phyloP scores from a whole-genome alignment of 2,888 invertebrate species.

The Acronicta leporina region DNA sequence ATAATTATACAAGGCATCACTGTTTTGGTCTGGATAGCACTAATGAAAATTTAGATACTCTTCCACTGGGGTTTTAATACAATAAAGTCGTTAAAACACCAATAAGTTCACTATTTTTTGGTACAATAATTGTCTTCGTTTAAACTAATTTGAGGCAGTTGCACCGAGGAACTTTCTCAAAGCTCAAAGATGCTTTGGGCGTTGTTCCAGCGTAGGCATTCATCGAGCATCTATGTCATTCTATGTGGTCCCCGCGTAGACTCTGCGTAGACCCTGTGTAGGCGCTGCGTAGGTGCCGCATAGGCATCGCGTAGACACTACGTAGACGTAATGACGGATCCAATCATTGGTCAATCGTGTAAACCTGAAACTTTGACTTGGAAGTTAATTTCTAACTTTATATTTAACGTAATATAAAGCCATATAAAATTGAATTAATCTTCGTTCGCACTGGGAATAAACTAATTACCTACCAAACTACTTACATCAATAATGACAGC shows the following conservation, averaged over 20 bases:
- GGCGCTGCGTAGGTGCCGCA: not conserved
- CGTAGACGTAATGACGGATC: not conserved
- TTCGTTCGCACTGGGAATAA: constrained; percentile 24
- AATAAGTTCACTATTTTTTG: no score
- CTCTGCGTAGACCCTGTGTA: not conserved
- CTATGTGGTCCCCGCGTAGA: not conserved
- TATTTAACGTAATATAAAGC: constrained; percentile 16
- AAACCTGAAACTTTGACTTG: no score
- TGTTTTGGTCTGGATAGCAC: not conserved
- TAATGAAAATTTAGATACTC: no score
- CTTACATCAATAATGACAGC: constrained; percentile 45
- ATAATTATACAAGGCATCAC: not conserved
- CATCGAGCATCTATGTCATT: no score
- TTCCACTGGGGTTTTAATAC: no score
- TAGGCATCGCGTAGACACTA: not conserved
- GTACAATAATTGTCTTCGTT: no score
- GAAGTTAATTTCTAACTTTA: constrained; percentile 14
- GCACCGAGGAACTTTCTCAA: no score
- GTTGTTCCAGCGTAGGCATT: no score
- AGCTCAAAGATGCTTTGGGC: no score
- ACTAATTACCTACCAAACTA: constrained; percentile 40
- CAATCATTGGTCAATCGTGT: no score
- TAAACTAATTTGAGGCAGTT: no score
- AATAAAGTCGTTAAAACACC: no score
- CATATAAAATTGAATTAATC: constrained; percentile 40